phyloP scores from a whole-genome alignment of 2,113 vertebrate species.

The Myrmophylax atrothorax region DNA sequence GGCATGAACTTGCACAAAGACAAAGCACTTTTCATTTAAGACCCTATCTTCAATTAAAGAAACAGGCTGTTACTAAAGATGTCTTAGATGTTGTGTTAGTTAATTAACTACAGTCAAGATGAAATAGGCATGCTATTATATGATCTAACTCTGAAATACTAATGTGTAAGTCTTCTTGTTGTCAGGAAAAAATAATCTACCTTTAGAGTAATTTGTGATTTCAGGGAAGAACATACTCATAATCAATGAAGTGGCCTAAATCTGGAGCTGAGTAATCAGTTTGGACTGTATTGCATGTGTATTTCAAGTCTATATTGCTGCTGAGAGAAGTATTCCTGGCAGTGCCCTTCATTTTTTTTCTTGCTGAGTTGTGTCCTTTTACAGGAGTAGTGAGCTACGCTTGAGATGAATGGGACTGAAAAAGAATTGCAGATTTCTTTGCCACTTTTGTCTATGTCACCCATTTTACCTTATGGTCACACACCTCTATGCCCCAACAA shows the following conservation, averaged over 20 bases:
- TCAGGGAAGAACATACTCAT: not conserved
- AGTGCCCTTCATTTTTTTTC: not conserved
- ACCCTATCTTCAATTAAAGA: not conserved
- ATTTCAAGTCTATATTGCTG: not conserved
- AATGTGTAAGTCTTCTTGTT: not conserved
- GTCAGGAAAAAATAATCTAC: not conserved
- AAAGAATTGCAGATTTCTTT: not conserved
- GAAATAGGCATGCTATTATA: not conserved
- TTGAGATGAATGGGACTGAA: not conserved
- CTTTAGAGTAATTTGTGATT: not conserved
- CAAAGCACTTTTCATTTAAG: not conserved
- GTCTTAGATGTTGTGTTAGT: not conserved
- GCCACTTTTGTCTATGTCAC: not conserved
- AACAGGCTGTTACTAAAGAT: not conserved
- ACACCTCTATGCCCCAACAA: not conserved
- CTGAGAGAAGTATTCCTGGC: not conserved
- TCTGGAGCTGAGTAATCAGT: not conserved
- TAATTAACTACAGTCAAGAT: not conserved
- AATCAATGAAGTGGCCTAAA: not conserved
- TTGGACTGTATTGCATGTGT: not conserved
- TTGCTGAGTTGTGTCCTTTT: not conserved
- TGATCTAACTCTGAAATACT: not conserved
- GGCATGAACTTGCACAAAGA: not conserved
- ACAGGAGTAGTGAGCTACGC: not conserved
- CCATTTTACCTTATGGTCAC: not conserved